Conservation (phyloP, 2,797 vertebrate species). For the Acestrorhynchus altus region DNA sequence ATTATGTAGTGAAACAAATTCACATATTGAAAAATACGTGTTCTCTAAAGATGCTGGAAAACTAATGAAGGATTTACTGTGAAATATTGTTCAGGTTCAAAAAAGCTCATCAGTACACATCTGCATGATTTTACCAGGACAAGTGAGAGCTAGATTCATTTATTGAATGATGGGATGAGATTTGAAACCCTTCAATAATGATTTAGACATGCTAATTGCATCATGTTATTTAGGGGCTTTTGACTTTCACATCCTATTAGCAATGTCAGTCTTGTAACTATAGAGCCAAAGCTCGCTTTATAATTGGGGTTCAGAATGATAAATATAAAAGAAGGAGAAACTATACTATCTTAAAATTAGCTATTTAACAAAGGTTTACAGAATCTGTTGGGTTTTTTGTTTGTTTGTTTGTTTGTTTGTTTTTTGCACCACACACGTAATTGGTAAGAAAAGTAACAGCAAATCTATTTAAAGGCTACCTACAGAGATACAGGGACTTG, state of each 20-base stretch:
- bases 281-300: not conserved
- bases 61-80: not conserved
- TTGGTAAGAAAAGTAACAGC: not conserved
- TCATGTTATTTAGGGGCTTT: constrained; percentile 28
- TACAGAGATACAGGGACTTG: not conserved
- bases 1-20: not conserved
- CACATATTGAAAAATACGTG: not conserved
- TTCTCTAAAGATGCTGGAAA: not conserved
- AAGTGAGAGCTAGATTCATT: constrained; percentile 7
- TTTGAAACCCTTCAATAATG: constrained; percentile 6
- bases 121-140: not conserved
- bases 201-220: constrained; percentile 10
- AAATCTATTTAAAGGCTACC: not conserved
- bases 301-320: not conserved
- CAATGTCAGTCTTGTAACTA: constrained; percentile 8
- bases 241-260: constrained; percentile 22
- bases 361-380: not conserved
- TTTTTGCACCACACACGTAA: not conserved
- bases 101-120: not conserved
- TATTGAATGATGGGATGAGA: constrained; percentile 22
- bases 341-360: not conserved
- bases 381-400: not conserved
- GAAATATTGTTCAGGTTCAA: not conserved
- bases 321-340: not conserved
- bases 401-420: too few relatives aligned